Base-by-base conservation (phyloP, 2,888 invertebrate species). In the Ecliptopera silaceata region DNA sequence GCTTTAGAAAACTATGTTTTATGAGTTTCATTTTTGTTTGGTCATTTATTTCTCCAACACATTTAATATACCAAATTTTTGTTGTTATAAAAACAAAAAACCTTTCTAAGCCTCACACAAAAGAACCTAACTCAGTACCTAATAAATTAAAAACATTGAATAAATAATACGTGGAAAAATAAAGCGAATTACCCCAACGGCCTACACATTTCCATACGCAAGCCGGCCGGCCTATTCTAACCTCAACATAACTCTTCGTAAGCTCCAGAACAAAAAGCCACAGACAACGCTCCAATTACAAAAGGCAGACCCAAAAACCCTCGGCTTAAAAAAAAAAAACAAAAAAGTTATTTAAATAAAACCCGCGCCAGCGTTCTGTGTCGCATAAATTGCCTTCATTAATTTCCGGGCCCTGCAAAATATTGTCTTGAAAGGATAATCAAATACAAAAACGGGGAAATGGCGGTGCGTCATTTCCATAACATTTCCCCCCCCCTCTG, bases 371-470 rank as follows among this genome's bases (percentile, higher is more conserved):
- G 72, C 79, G 77, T 81, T 83, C 79, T 78, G 79, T 86, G 89
- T 88, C 89, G 88, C 91, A 91, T 91, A 91, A 91, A 91, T 91
- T 91, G 88, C 88, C 81, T 88, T 86, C 88, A 89, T 89, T 90
- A 89, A 90, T 90, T 88, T 90, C 91, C 90, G 88, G 87, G 69
- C 82, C 85, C 83, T 82, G 84, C 88, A 84, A 91, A 91, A 91
- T 91, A 91, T 91, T 91, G 89, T 91, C 91, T 91, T 91, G 90
- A 91, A 91, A 90, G 91, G 89, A 90, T 90, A 90, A 91, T 91
- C 90, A 90, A 90, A 91, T 90, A 91, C 89, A 89, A 90, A 91
- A 91, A 88, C 86, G 84, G 86, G 89, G 87, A 88, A 90, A 89
- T 88, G 88, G 89, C 80, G 87, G 86, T 88, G 87, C 88, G 88